A percentile compares a stretch with the other conserved stretches of the same genome.
Evolutionary conservation across 2,113 vertebrate genomes (phyloP).

Genomic region (Brachirus orientalis): DNA sequence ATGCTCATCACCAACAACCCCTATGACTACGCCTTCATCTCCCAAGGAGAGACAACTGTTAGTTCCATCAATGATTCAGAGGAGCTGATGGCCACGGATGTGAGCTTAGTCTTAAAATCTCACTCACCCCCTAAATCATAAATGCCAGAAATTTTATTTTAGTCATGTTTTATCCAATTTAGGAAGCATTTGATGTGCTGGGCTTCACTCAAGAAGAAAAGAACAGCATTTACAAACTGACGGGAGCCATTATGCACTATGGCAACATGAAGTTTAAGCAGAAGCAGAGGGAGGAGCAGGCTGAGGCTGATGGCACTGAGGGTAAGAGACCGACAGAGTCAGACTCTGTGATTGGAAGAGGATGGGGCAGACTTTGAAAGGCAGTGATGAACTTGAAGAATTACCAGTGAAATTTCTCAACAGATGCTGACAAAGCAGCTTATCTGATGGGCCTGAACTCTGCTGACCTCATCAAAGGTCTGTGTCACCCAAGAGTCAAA

Average conservation of each 20-base stretch:
- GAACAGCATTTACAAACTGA: conserved; percentile 87
- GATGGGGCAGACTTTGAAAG: too few relatives aligned
- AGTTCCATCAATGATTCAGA: conserved; percentile 76
- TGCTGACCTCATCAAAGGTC: conserved; percentile 90
- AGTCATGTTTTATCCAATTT: not conserved
- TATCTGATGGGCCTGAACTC: conserved; percentile 93
- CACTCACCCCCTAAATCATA: not conserved
- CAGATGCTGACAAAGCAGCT: conserved; percentile 89
- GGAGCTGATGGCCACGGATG: conserved; percentile 77
- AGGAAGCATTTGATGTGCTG: conserved; percentile 84
- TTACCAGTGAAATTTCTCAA: not conserved
- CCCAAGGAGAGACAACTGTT: conserved; percentile 79
- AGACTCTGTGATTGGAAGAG: not conserved
- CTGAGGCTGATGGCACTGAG: conserved; percentile 89
- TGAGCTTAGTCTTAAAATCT: conserved; percentile 32
- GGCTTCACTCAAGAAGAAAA: conserved; percentile 89
- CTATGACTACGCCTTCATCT: conserved; percentile 80
- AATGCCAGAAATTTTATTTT: not conserved
- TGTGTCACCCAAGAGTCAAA: conserved; percentile 91
- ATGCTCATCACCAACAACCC: conserved; percentile 83
- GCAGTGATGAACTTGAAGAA: conserved; percentile 51
- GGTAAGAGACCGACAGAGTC: conserved; percentile 68
- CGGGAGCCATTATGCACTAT: conserved; percentile 90
- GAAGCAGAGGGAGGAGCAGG: conserved; percentile 91
- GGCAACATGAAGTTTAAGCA: conserved; percentile 93